Conservation (phyloP, 2,888 invertebrate genomes). For the Anorthoa munda region DNA sequence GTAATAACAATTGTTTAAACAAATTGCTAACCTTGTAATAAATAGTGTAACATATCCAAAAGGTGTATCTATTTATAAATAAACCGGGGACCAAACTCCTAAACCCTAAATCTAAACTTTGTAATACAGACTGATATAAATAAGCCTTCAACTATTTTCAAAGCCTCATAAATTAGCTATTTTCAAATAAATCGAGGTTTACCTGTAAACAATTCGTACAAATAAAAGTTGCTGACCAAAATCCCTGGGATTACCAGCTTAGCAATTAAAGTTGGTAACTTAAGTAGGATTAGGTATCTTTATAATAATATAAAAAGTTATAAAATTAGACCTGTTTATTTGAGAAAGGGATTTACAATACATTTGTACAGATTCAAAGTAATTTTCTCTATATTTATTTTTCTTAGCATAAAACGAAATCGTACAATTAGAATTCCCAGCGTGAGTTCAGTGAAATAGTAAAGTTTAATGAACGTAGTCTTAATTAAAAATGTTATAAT, state of each 20-base stretch:
- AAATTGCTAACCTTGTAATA: background rate
- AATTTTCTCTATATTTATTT: slow-evolving; percentile 20
- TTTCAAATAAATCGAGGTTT: slow-evolving; percentile 10
- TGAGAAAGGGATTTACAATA: background rate
- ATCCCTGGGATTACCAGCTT: slow-evolving; percentile 13
- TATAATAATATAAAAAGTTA: background rate
- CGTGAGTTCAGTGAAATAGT: background rate
- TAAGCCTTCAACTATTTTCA: background rate
- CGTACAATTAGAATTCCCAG: background rate
- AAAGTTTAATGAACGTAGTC: background rate
- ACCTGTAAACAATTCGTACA: background rate
- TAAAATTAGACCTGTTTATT: slow-evolving; percentile 7
- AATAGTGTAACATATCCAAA: background rate
- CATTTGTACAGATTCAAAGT: background rate
- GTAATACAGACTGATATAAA: background rate
- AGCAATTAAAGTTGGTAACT: slow-evolving; percentile 2
- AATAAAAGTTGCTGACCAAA: slow-evolving; percentile 5
- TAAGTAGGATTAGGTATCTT: background rate
- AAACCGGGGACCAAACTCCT: background rate
- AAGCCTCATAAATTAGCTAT: too few relatives aligned
- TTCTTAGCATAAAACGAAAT: slow-evolving; percentile 12
- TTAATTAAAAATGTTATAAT: slow-evolving; percentile 6
- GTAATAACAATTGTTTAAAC: background rate
- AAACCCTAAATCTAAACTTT: slow-evolving; percentile 9
- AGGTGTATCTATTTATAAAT: background rate